Base-by-base conservation (phyloP, 2,797 vertebrate genomes). In the Hephaestus fuliginosus region DNA sequence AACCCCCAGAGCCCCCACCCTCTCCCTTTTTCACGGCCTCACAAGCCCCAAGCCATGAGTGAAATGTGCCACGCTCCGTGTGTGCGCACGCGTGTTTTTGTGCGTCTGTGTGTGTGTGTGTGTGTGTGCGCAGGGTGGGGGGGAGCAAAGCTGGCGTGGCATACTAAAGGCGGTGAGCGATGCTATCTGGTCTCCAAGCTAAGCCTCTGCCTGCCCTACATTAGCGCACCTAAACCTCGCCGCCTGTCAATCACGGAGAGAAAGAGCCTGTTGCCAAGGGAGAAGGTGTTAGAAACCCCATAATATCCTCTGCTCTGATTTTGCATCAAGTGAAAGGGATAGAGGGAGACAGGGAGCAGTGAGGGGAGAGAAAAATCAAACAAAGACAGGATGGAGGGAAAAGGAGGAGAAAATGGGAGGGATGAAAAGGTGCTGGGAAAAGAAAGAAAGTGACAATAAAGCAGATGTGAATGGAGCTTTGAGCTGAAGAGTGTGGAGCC, bases 131-230 rank as follows among this genome's bases (percentile, higher is more conserved):
- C 5, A 9, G 46, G 56, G 62, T 25, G 25, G 25, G 25, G 25
- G 25, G 80, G 78, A 85, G 88, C 76, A 91, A 87, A 94, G 91
- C 89, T 85, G 43, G 84, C 83, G 58, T 86, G 78, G 93, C 92
- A 92, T 92, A 93, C 93, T 94, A 93, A 94, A 94, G 91, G 91
- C 89, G 72, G 81, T 41, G 86, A 91, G 89, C 80, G 94, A 95
- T 94, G 93, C 93, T 94, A 96, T 95, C 95, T 94, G 90, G 81
- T 93, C 91, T 93, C 87, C 14, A 25, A 80, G 87, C 90, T 91
- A 95, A 94, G 92, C 89, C 88, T 84, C 91, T 86, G 94, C 92
- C 91, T 92, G 92, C 85, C 91, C 94, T 93, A 92, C 91, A 95
- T 94, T 94, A 95, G 90, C 86, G 91, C 91, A 90, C 88, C 93